phyloP scores from a whole-genome alignment of 2,113 vertebrate species.

The Dasyornis broadbenti region DNA sequence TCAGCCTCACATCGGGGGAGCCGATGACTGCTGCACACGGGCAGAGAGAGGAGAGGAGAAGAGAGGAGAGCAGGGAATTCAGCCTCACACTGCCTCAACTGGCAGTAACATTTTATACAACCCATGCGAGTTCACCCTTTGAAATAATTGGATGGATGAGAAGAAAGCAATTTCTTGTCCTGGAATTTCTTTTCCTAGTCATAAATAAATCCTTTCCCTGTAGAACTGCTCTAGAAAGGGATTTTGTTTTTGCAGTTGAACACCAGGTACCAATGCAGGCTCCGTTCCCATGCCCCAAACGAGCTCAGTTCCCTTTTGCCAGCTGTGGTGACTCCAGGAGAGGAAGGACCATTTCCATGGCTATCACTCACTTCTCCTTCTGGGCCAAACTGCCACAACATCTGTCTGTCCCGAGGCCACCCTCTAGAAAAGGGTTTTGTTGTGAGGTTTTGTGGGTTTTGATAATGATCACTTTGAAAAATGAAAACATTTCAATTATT shows the following conservation, averaged over 20 bases:
- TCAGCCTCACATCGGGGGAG: constrained; percentile 55
- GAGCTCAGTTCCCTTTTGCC: neutral
- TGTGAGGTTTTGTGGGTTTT: neutral
- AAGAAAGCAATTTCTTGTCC: neutral
- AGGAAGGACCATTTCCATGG: neutral
- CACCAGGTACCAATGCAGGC: neutral
- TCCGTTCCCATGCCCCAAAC: neutral
- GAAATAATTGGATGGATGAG: neutral
- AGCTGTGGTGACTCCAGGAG: neutral
- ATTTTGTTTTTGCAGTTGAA: neutral
- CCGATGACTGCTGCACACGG: constrained; percentile 50
- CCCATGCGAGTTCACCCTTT: accelerated
- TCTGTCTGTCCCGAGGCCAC: neutral
- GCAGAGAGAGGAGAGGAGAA: neutral
- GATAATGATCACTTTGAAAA: neutral
- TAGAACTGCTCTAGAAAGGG: neutral
- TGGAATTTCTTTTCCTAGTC: too few relatives aligned
- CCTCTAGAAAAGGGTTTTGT: neutral
- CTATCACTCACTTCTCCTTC: constrained; percentile 7
- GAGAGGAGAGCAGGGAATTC: neutral
- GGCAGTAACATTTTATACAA: neutral
- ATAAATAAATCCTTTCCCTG: neutral
- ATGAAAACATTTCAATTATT: neutral
- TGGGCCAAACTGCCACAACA: neutral
- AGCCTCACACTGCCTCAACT: neutral